Evolutionary conservation across 2,113 vertebrate species (phyloP).

Genomic region (Periophthalmus modestus): DNA sequence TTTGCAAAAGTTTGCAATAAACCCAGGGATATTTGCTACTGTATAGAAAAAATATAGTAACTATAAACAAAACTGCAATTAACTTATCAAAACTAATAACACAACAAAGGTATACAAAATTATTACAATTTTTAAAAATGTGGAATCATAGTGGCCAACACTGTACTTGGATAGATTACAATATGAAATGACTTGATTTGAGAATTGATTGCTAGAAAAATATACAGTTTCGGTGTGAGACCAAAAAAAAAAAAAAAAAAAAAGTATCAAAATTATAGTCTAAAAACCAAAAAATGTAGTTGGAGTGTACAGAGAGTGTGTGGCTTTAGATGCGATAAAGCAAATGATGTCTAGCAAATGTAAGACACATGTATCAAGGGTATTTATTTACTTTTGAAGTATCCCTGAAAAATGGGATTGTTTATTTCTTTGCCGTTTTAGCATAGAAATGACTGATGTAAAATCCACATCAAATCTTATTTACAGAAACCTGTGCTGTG

Average conservation of each 20-base stretch:
- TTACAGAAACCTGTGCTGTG: conserved; percentile 24
- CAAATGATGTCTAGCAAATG: not conserved
- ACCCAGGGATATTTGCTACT: conserved; percentile 13
- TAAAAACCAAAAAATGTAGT: conserved; percentile 24
- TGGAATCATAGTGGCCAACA: conserved; percentile 55
- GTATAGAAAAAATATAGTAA: conserved; percentile 27
- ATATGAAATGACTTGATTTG: conserved; percentile 49
- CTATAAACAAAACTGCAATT: not conserved
- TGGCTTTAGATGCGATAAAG: conserved; percentile 10
- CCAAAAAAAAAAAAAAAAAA: conserved; percentile 17
- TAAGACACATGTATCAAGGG: conserved; percentile 7
- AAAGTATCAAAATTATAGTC: conserved; percentile 19
- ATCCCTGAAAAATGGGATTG: conserved; percentile 20
- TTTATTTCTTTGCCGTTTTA: conserved; percentile 35
- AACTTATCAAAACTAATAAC: conserved; percentile 42
- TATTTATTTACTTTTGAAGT: conserved; percentile 48
- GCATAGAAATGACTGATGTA: conserved; percentile 28
- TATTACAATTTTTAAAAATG: conserved; percentile 41
- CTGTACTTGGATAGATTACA: conserved; percentile 35
- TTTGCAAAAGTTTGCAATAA: not conserved
- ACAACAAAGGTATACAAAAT: conserved; percentile 38
- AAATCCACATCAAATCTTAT: not conserved
- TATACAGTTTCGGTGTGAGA: conserved; percentile 57
- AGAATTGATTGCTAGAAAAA: conserved; percentile 39
- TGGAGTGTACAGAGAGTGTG: conserved; percentile 52